Evolutionary conservation across 2,888 invertebrate genomes (phyloP).

Genomic region (Graphium colonna): DNA sequence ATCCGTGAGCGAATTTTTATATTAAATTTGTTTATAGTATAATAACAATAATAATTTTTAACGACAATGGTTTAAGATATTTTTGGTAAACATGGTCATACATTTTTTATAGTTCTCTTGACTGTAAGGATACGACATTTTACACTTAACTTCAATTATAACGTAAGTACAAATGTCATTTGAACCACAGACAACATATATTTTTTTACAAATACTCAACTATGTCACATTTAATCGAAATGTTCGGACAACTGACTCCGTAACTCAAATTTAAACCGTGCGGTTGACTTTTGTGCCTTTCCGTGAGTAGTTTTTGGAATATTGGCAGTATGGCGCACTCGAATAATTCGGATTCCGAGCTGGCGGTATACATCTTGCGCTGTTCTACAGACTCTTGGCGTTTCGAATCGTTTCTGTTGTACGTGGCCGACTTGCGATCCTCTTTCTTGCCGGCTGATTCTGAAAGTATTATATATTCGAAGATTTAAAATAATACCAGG

Average conservation of each 20-base stretch:
- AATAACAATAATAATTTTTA: not conserved
- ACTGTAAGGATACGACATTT: not conserved
- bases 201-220: conserved; percentile 93
- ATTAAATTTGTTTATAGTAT: not conserved
- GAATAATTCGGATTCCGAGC: conserved; percentile 90
- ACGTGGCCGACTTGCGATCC: conserved; percentile 75
- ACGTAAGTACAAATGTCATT: not conserved
- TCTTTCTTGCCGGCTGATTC: conserved; percentile 64
- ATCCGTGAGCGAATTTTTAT: conserved; percentile 61
- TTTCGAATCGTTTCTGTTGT: conserved; percentile 64
- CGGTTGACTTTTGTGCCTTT: conserved; percentile 86
- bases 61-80: too few species aligned
- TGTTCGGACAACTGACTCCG: conserved; percentile 95
- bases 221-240: conserved; percentile 97
- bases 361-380: conserved; percentile 85
- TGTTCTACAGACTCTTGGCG: conserved; percentile 62
- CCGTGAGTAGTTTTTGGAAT: conserved; percentile 93
- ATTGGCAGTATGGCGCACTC: conserved; percentile 94
- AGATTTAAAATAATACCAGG: too few species aligned
- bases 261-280: conserved; percentile 85
- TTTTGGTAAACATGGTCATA: too few species aligned
- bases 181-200: conserved; percentile 4
- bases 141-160: not conserved
- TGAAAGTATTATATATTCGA: too few species aligned
- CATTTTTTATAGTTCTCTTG: too few species aligned